Evolutionary conservation across 2,797 vertebrate genomes (phyloP).

Genomic region (Melanotaenia maccullochi): DNA sequence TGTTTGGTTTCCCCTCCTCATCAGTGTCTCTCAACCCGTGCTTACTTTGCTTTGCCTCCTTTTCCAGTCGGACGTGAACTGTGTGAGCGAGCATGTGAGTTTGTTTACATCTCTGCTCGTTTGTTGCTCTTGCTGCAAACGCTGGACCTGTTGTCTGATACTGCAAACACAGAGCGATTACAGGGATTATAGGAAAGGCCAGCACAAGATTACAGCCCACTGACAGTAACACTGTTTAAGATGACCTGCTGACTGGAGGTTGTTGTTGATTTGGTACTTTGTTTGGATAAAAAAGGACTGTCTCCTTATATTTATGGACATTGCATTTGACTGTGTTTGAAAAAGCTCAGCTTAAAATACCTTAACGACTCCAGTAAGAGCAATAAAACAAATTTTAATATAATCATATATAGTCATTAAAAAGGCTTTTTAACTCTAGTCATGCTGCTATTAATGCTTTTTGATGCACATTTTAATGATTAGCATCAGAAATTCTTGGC

Average conservation of each 20-base stretch:
- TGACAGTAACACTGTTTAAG: constrained; percentile 57
- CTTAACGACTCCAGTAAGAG: background rate
- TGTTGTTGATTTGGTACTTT: constrained; percentile 20
- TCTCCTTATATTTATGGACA: background rate
- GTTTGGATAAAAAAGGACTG: constrained; percentile 10
- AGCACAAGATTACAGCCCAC: constrained; percentile 70
- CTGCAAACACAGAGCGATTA: constrained; percentile 68
- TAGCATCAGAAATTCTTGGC: background rate
- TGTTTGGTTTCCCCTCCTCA: constrained; percentile 23
- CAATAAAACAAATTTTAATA: background rate
- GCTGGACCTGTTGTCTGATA: constrained; percentile 33
- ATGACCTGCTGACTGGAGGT: constrained; percentile 56
- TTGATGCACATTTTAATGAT: background rate
- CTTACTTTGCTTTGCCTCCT: constrained; percentile 8
- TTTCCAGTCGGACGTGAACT: constrained; percentile 21
- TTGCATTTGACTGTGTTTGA: background rate
- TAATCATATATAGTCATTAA: background rate
- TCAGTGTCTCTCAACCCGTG: background rate
- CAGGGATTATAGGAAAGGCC: constrained; percentile 68
- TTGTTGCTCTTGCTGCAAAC: constrained; percentile 19
- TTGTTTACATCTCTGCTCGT: constrained; percentile 27
- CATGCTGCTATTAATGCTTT: background rate
- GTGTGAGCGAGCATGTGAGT: constrained; percentile 2
- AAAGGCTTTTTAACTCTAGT: background rate
- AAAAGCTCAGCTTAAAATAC: background rate